These are phyloP conservation scores for Caiman crocodilus DNA, from an alignment of 2,797 vertebrate genomes.

Conservation along the genomic window DNA sequence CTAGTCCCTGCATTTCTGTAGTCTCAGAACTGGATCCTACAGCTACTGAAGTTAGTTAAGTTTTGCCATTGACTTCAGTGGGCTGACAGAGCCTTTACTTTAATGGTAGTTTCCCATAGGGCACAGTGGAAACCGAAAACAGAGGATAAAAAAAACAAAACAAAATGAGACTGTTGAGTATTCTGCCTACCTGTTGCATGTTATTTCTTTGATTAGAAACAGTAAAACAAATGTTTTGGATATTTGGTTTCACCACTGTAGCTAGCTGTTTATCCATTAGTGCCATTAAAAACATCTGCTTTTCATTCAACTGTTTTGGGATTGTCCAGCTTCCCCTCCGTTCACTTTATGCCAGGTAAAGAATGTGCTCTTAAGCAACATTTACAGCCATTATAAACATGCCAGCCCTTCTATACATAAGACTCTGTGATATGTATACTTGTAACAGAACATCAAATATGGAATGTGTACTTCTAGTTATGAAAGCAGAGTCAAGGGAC, in stretches of 20 bases:
- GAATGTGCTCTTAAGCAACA: not conserved
- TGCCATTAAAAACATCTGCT: not conserved
- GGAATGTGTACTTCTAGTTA: not conserved
- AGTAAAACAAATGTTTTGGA: fast-evolving
- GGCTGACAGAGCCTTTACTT: not conserved
- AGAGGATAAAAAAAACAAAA: not conserved
- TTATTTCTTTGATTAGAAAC: not conserved
- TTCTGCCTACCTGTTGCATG: no score
- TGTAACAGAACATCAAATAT: not conserved
- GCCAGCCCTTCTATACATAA: not conserved
- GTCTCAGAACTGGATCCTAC: not conserved
- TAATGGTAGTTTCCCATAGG: fast-evolving
- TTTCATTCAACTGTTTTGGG: not conserved
- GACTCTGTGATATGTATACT: not conserved
- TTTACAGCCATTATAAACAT: fast-evolving
- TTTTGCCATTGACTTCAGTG: not conserved
- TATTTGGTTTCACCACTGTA: not conserved
- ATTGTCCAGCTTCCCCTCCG: not conserved
- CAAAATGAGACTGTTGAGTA: not conserved
- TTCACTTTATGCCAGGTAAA: fast-evolving
- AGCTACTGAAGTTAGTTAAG: not conserved
- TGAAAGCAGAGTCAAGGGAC: not conserved
- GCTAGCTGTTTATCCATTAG: not conserved
- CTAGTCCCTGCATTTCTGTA: not conserved
- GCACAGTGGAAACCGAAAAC: not conserved